These are phyloP conservation scores for Drosophila siamana DNA, from an alignment of 2,888 invertebrate species.

Conservation along the genomic window DNA sequence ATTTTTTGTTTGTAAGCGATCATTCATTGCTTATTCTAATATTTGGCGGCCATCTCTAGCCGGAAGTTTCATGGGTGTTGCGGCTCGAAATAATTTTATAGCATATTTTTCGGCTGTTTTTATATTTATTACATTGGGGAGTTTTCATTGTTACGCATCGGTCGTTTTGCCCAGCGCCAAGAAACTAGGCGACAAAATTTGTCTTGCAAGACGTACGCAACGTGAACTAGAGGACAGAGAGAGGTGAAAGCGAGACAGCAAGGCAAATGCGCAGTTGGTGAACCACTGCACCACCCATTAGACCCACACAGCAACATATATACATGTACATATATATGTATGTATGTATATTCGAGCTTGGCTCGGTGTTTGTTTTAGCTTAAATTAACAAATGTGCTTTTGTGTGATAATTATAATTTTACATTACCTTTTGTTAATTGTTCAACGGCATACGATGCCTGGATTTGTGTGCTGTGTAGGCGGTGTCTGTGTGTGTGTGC, in stretches of 20 bases:
- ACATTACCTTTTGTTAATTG: constrained; percentile 85
- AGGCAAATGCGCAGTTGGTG: background rate
- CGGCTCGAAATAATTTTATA: constrained; percentile 77
- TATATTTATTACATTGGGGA: constrained; percentile 85
- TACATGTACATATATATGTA: constrained; percentile 1
- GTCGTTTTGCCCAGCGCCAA: constrained; percentile 65
- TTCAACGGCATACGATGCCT: constrained; percentile 70
- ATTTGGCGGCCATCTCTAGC: constrained; percentile 32
- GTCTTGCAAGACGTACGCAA: constrained; percentile 63
- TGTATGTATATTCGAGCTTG: constrained; percentile 24
- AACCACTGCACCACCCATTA: constrained; percentile 21
- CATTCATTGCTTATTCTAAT: too few relatives aligned
- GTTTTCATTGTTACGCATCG: constrained; percentile 79
- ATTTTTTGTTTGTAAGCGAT: too few relatives aligned
- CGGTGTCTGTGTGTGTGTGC: constrained; percentile 1
- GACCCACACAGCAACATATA: background rate
- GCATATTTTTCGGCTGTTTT: constrained; percentile 83
- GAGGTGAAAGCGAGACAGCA: background rate
- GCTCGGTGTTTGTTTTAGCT: constrained; percentile 75
- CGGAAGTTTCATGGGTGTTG: constrained; percentile 35
- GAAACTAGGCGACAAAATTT: constrained; percentile 65
- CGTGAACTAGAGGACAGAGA: background rate
- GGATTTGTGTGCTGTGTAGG: constrained; percentile 33
- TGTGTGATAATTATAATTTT: constrained; percentile 84
- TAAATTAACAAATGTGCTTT: constrained; percentile 83